Evolutionary conservation across 2,888 invertebrate genomes (phyloP).

Genomic region (Psococerastis gibbosa): DNA sequence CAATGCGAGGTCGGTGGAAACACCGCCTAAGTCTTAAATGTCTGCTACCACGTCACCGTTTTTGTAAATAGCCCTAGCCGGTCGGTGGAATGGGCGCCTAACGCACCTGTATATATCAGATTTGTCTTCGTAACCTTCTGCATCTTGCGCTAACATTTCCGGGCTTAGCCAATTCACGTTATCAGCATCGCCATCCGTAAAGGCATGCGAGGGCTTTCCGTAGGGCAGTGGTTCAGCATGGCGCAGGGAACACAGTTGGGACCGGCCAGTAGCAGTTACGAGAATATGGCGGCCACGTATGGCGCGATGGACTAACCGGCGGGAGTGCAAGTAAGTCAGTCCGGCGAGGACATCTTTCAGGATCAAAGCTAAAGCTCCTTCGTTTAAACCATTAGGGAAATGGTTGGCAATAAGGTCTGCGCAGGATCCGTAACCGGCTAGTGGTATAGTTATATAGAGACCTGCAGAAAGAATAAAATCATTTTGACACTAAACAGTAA

Average conservation of each 20-base stretch:
- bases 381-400: slow-evolving; percentile 61
- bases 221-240: slow-evolving; percentile 46
- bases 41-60: too few relatives aligned
- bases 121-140: slow-evolving; percentile 71
- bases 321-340: slow-evolving; percentile 66
- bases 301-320: slow-evolving; percentile 70
- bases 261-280: slow-evolving; percentile 48
- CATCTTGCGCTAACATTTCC: slow-evolving; percentile 72
- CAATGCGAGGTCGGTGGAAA: too few relatives aligned
- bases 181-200: slow-evolving; percentile 47
- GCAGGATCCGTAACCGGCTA: slow-evolving; percentile 73
- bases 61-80: too few relatives aligned
- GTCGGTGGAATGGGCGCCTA: too few relatives aligned
- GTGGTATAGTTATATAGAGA: slow-evolving; percentile 59
- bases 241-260: slow-evolving; percentile 57
- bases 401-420: slow-evolving; percentile 55
- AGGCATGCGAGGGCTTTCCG: slow-evolving; percentile 25
- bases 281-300: slow-evolving; percentile 70
- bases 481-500: too few relatives aligned
- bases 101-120: slow-evolving; percentile 68
- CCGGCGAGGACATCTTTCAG: slow-evolving; percentile 59
- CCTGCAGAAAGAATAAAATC: too few relatives aligned
- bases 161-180: slow-evolving; percentile 85
- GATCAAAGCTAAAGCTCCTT: slow-evolving; percentile 60
- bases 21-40: too few relatives aligned